Percentiles rank a stretch among this genome's conserved stretches.
Conservation (phyloP, 2,888 invertebrate species). For the Alviniconcha strummeri region DNA sequence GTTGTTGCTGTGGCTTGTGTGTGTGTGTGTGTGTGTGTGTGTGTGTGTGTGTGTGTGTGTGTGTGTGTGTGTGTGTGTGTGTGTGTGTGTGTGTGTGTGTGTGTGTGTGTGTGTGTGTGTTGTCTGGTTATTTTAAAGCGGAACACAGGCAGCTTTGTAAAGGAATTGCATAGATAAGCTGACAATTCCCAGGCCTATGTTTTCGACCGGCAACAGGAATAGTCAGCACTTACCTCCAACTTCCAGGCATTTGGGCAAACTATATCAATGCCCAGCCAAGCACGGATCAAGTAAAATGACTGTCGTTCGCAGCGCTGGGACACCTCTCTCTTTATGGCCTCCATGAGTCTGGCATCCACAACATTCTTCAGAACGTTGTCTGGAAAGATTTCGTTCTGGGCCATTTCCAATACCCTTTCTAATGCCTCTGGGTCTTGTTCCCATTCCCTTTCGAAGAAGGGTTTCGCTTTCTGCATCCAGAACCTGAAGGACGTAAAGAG, state of each 20-base stretch:
- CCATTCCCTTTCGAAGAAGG: neutral
- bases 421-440: neutral
- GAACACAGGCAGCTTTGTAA: no score
- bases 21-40: no score
- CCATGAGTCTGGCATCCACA: neutral
- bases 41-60: no score
- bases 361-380: neutral
- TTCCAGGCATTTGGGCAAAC: neutral
- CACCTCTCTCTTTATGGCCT: neutral
- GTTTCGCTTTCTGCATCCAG: neutral
- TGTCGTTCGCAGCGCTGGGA: neutral
- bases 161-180: no score
- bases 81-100: no score
- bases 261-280: constrained; percentile 19
- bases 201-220: no score
- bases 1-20: no score
- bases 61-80: no score
- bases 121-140: no score
- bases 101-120: no score
- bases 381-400: neutral
- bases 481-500: neutral
- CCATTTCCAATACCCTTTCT: neutral
- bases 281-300: neutral
- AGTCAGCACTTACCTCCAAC: constrained; percentile 19
- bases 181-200: no score